phyloP scores from a whole-genome alignment of 2,888 invertebrate genomes.

The Chaitophorus viminalis region DNA sequence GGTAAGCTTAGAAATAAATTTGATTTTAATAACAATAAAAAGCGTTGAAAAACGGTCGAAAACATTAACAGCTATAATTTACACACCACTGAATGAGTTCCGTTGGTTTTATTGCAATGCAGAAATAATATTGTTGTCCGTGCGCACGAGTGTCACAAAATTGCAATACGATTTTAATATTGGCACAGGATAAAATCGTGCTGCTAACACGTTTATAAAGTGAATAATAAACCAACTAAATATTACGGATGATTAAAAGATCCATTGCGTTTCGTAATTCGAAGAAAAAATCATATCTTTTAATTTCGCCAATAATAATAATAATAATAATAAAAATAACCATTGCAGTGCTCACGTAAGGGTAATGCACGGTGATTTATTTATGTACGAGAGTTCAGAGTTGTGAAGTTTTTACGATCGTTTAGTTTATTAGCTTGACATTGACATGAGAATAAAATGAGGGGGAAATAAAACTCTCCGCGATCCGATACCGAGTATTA shows the following conservation, averaged over 20 bases:
- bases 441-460: constrained; percentile 16
- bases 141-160: neutral
- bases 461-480: neutral
- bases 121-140: neutral
- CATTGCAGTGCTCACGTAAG: constrained; percentile 8
- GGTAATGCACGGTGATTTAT: constrained; percentile 11
- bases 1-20: neutral
- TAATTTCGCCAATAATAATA: constrained; percentile 16
- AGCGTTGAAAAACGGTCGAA: neutral
- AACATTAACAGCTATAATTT: neutral
- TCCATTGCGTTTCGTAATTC: constrained; percentile 15
- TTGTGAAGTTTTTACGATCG: constrained; percentile 47
- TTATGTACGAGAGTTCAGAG: constrained; percentile 24
- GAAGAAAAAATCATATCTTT: constrained; percentile 2
- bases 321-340: neutral
- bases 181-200: neutral
- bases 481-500: constrained; percentile 24
- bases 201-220: neutral
- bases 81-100: neutral
- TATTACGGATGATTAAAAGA: constrained; percentile 26
- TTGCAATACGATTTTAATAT: neutral
- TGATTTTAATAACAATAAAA: neutral
- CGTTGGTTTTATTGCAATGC: neutral
- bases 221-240: constrained; percentile 29
- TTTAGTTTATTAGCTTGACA: constrained; percentile 52